A percentile compares a stretch with the other conserved stretches of the same genome.
Evolutionary conservation across 2,888 invertebrate genomes (phyloP).

Genomic region (Megastigmus dorsalis): DNA sequence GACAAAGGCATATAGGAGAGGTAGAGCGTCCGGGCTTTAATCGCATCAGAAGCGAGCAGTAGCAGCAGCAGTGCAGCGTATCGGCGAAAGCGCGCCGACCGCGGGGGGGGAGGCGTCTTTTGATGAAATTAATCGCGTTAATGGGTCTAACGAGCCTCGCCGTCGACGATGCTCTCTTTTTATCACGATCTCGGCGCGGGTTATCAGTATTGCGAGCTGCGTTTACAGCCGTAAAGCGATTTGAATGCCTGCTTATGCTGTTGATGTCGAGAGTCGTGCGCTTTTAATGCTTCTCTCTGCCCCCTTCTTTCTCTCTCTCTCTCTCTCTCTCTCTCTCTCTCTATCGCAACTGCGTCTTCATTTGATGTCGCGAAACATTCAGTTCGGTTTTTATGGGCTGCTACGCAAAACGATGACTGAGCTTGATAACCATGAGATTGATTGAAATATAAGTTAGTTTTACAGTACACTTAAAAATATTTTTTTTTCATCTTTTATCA

Average conservation of each 20-base stretch:
- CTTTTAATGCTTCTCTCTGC: not conserved
- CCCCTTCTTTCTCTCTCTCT: not conserved
- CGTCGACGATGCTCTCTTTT: not conserved
- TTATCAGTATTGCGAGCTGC: too few relatives aligned
- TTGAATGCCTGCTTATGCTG: not conserved
- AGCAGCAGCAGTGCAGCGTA: slow-evolving; percentile 2
- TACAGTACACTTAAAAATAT: too few relatives aligned
- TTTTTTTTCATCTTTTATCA: too few relatives aligned
- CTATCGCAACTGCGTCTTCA: too few relatives aligned
- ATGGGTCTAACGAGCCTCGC: slow-evolving; percentile 30
- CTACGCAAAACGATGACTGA: too few relatives aligned
- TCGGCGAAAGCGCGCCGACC: not conserved
- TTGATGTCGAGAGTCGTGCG: not conserved
- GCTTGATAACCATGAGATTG: too few relatives aligned
- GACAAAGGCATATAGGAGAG: too few relatives aligned
- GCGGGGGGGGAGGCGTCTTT: not conserved
- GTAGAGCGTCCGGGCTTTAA: slow-evolving; percentile 12
- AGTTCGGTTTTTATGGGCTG: too few relatives aligned
- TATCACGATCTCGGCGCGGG: not conserved
- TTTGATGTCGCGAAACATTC: too few relatives aligned
- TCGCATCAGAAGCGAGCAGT: slow-evolving; percentile 2
- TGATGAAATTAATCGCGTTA: slow-evolving; percentile 32
- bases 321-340: too few relatives aligned
- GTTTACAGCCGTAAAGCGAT: too few relatives aligned
- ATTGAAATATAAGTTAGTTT: too few relatives aligned